phyloP scores from a whole-genome alignment of 1,140 invertebrate species.

The Polyergus mexicanus region DNA sequence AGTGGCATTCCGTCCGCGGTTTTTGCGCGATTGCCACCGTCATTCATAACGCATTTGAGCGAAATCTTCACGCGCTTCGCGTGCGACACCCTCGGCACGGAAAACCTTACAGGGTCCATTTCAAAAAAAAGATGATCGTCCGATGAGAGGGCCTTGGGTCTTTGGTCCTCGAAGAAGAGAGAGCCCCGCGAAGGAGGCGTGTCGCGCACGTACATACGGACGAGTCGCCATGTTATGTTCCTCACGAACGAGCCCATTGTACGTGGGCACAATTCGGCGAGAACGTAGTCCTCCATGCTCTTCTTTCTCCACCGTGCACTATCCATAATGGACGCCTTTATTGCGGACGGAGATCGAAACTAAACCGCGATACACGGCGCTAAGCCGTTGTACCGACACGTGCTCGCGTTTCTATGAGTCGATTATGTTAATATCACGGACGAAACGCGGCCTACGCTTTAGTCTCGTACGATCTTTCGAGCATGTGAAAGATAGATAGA shows the following conservation, averaged over 20 bases:
- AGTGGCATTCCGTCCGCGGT: slow-evolving; percentile 29
- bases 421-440: slow-evolving; percentile 1
- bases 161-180: too few relatives aligned
- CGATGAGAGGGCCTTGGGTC: too few relatives aligned
- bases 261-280: slow-evolving; percentile 36
- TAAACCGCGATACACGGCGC: slow-evolving; percentile 2
- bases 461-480: neutral
- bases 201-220: slow-evolving; percentile 46
- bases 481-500: slow-evolving; percentile 28
- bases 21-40: slow-evolving; percentile 12
- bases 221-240: slow-evolving; percentile 22
- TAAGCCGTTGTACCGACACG: neutral
- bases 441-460: neutral
- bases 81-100: slow-evolving; percentile 35
- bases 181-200: slow-evolving; percentile 12
- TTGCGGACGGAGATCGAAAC: neutral
- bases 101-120: slow-evolving; percentile 17
- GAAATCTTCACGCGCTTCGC: slow-evolving; percentile 31
- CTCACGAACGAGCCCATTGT: slow-evolving; percentile 51
- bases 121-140: neutral
- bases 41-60: slow-evolving; percentile 19
- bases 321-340: slow-evolving; percentile 24
- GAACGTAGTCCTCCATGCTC: neutral
- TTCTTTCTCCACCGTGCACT: slow-evolving; percentile 17
- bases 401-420: slow-evolving; percentile 1